Conservation (phyloP, 2,113 vertebrate species). For the Bombycilla garrulus region DNA sequence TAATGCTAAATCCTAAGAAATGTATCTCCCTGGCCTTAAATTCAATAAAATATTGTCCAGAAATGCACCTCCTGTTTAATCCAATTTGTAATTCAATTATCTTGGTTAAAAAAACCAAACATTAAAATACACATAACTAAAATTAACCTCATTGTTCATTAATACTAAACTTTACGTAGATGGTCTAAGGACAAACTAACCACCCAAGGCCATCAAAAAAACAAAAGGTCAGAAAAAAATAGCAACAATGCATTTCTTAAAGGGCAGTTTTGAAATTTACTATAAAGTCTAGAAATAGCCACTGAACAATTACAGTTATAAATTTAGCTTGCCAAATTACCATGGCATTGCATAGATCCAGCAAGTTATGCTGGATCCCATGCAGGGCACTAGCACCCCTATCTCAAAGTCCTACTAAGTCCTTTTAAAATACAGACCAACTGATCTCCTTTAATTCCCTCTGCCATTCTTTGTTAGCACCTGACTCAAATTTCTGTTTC, state of each 20-base stretch:
- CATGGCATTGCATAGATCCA: neutral
- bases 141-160: neutral
- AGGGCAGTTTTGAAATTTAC: neutral
- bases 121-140: neutral
- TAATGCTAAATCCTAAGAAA: neutral
- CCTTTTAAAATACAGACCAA: neutral
- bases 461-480: neutral
- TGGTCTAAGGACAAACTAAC: neutral
- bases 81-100: neutral
- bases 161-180: neutral
- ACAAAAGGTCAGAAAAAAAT: neutral
- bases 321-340: neutral
- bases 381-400: neutral
- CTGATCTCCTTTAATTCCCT: neutral
- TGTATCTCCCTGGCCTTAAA: neutral
- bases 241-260: neutral
- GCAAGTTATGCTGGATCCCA: neutral
- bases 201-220: neutral
- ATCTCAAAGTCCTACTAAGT: neutral
- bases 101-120: neutral
- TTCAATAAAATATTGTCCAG: neutral
- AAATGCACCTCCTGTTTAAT: neutral
- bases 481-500: neutral
- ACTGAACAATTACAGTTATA: neutral
- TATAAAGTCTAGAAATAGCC: neutral